Conservation (phyloP, 64 coral and sea anemone species). For the Actinia equina region DNA sequence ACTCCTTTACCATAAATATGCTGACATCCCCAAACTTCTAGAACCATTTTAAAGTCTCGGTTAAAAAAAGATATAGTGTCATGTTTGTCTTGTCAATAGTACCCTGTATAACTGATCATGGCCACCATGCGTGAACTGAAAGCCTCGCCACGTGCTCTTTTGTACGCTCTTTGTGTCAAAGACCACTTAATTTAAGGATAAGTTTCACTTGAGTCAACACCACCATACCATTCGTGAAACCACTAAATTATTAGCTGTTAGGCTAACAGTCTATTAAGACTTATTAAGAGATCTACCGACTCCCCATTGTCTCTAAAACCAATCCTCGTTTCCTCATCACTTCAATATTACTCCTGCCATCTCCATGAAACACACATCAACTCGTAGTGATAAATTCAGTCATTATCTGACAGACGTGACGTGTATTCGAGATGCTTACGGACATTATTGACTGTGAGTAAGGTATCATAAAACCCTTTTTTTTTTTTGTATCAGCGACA, state of each 20-base stretch:
- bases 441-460: neutral
- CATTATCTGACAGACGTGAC: neutral
- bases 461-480: neutral
- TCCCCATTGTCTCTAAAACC: neutral
- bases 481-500: neutral
- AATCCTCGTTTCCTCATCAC: neutral
- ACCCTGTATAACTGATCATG: neutral
- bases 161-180: constrained; percentile 10
- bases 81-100: neutral
- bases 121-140: constrained; percentile 4
- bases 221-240: neutral
- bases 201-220: constrained; percentile 26
- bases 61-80: neutral
- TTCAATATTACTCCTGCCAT: neutral
- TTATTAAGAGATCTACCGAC: constrained; percentile 10
- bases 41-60: neutral
- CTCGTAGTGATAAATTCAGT: neutral
- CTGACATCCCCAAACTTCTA: neutral
- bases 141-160: constrained; percentile 20
- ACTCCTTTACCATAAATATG: neutral
- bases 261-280: constrained; percentile 2
- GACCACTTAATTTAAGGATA: constrained; percentile 13
- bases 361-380: neutral
- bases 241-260: neutral
- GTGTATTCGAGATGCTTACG: neutral